Conservation (phyloP, 2,113 vertebrate species). For the Hystrix cristata region DNA sequence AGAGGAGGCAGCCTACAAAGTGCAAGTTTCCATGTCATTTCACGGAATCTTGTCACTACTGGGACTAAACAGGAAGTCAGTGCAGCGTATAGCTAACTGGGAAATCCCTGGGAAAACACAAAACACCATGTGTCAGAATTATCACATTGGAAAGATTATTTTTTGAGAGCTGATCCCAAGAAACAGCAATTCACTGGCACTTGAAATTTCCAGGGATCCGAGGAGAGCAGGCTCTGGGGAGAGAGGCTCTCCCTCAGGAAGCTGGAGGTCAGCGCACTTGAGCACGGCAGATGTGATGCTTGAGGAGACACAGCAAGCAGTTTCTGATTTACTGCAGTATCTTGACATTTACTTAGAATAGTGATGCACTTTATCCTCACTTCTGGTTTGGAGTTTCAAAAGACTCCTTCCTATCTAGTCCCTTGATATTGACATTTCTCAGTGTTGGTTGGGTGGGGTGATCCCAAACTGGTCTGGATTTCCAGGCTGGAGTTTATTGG, state of each 20-base stretch:
- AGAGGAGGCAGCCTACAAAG: neutral
- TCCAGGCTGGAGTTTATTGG: neutral
- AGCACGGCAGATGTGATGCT: neutral
- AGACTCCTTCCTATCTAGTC: neutral
- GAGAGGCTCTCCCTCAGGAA: neutral
- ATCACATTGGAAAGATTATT: neutral
- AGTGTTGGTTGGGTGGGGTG: neutral
- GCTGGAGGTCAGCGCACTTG: neutral
- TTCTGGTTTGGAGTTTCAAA: neutral
- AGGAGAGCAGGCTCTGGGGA: neutral
- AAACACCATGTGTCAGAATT: neutral
- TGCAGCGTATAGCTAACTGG: neutral
- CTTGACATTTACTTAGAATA: neutral
- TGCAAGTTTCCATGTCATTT: no score
- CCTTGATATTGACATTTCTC: neutral
- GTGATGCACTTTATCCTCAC: neutral
- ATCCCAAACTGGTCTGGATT: neutral
- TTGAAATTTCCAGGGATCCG: neutral
- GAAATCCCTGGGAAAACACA: neutral
- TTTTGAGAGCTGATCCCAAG: neutral
- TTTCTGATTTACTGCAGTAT: neutral
- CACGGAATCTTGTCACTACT: neutral
- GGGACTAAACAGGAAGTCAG: neutral
- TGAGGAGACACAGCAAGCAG: neutral
- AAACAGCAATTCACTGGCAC: neutral